A percentile compares a stretch with the other conserved stretches of the same genome.
phyloP scores from a whole-genome alignment of 1,140 invertebrate genomes.

The Ptiloglossa arizonensis region DNA sequence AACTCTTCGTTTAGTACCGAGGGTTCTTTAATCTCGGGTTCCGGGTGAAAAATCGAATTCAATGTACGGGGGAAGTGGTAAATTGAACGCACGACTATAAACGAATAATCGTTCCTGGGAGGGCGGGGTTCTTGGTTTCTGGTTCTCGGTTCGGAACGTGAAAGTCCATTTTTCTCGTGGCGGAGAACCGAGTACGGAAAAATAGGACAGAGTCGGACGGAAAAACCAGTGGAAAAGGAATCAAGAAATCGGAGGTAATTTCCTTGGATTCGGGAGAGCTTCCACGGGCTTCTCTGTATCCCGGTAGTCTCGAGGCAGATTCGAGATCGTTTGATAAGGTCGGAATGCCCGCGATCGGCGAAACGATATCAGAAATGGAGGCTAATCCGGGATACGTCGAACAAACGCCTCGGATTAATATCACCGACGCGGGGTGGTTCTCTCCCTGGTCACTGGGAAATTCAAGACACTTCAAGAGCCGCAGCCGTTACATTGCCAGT shows the following conservation, averaged over 20 bases:
- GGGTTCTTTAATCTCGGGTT: no score
- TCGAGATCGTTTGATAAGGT: conserved; percentile 28
- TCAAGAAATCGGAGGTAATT: conserved; percentile 28
- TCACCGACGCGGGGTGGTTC: background rate
- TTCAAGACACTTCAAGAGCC: conserved; percentile 29
- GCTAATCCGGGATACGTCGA: conserved; percentile 28
- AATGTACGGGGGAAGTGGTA: background rate
- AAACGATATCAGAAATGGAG: conserved; percentile 14
- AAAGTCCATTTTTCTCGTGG: background rate
- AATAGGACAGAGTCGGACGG: background rate
- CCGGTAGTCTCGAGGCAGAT: background rate
- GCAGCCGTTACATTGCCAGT: conserved; percentile 3
- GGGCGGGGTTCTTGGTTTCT: background rate
- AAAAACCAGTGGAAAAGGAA: background rate
- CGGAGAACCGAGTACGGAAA: background rate
- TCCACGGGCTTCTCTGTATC: conserved; percentile 1
- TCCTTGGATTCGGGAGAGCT: conserved; percentile 1
- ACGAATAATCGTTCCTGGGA: background rate
- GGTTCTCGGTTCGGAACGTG: background rate
- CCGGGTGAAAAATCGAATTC: no score
- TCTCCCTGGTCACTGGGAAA: background rate
- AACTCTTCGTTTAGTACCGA: no score
- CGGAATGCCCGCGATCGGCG: conserved; percentile 15
- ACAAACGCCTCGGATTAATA: conserved; percentile 21
- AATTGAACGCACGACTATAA: background rate